phyloP scores from a whole-genome alignment of 2,797 vertebrate genomes.

The Pipistrellus pipistrellus region DNA sequence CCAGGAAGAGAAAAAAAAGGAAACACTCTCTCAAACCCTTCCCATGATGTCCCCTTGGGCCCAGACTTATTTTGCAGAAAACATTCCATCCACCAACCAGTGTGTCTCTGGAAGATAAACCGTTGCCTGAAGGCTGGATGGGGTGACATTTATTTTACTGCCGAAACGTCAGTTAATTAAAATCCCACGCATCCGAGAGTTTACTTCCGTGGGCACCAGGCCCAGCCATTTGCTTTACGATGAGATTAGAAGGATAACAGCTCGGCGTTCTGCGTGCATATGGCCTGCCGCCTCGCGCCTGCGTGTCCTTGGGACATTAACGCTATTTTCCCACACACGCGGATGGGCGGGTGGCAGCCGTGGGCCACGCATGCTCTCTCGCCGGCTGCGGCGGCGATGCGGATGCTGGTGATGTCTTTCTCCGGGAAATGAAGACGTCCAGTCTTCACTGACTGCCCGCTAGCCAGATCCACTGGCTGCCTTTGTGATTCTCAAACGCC shows the following conservation, averaged over 20 bases:
- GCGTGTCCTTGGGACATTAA: constrained; percentile 54
- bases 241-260: constrained; percentile 67
- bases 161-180: constrained; percentile 77
- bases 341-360: constrained; percentile 3
- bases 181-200: constrained; percentile 72
- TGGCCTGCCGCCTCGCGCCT: not conserved
- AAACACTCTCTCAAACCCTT: not conserved
- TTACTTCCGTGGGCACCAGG: constrained; percentile 33
- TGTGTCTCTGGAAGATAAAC: constrained; percentile 63
- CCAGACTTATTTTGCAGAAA: constrained; percentile 31
- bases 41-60: not conserved
- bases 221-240: constrained; percentile 64
- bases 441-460: constrained; percentile 9
- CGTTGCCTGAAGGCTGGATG: constrained; percentile 52
- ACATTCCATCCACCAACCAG: constrained; percentile 33
- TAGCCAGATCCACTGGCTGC: not conserved
- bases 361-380: not conserved
- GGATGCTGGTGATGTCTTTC: not conserved
- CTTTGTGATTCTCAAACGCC: constrained; percentile 14
- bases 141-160: constrained; percentile 68
- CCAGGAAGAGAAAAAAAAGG: not conserved
- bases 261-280: not conserved
- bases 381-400: not conserved
- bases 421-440: not conserved
- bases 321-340: constrained; percentile 63